Evolutionary conservation across 2,797 vertebrate species (phyloP), one percentile per base, ranked within the genome.

Genomic region (Oreortyx pictus): DNA sequence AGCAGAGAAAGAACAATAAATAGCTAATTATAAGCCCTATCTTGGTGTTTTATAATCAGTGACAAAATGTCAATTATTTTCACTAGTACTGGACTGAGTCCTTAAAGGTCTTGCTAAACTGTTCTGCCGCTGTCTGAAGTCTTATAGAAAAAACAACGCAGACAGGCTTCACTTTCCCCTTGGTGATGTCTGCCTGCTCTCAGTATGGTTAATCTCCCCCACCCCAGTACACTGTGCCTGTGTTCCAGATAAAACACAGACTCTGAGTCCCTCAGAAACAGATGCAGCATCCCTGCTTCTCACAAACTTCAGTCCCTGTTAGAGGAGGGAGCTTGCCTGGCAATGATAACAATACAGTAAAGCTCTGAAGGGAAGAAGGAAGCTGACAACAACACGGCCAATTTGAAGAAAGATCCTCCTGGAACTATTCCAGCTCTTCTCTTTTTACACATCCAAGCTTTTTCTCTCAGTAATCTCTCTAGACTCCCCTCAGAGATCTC

Each of bases 371-470:
- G 49, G 64, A 88, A 92, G 50, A 71, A 92, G 67, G 35, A 87
- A 78, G 86, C 82, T 57, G 82, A 65, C 61, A 82, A 49, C 64
- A 77, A 83, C 86, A 86, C 50, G 64, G 74, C 24, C 74, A 71
- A 54, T 49, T 44, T 4, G 76, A 92, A 78, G 89, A 92, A 91
- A 94, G 56, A 91, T 86, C 64, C 11, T 49, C 68, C 77, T 95
- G 94, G 91, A 95, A 90, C 68, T 31, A 24, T 77, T 92, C 89
- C 95, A 95, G 71, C 71, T 91, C 37, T 59, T 24, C n/a, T 62
- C 35, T 20, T 2, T 67, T 86, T 57, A 86, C 67, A 46, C 50
- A 71, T 52, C 61, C 71, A 71, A 39, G 54, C 35, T 68, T 93
- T 93, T 93, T 84, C 74, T 82, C 82, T 84, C 44, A 9, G 71